Percentiles rank a stretch among this genome's conserved stretches.
Conservation (phyloP, 92 coral and sea anemone species). For the Paramuricea clavata region DNA sequence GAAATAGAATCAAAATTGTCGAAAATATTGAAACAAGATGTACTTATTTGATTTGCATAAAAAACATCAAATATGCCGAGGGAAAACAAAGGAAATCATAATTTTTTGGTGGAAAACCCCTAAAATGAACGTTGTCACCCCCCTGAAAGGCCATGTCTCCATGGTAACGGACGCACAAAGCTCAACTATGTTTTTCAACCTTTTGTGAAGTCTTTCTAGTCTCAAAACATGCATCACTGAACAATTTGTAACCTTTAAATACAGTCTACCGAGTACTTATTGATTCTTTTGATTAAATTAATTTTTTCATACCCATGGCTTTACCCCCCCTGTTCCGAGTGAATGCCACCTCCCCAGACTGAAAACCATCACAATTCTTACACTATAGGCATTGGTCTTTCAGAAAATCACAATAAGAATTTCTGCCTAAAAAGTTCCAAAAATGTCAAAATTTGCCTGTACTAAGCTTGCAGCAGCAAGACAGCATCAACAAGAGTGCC, state of each 20-base stretch:
- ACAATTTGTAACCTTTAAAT: neutral
- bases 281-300: neutral
- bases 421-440: conserved; percentile 7
- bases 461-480: too few relatives aligned
- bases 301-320: neutral
- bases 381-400: conserved; percentile 3
- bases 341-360: conserved; percentile 23
- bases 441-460: conserved; percentile 1
- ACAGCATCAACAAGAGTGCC: too few relatives aligned
- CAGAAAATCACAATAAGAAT: conserved; percentile 8
- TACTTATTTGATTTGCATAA: neutral
- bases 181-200: neutral
- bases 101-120: too few relatives aligned
- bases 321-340: conserved; percentile 5
- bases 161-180: neutral
- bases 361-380: conserved; percentile 12
- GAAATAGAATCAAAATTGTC: neutral
- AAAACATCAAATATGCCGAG: neutral
- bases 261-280: neutral
- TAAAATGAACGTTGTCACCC: neutral
- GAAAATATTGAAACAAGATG: neutral
- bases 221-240: neutral
- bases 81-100: neutral
- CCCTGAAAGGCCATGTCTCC: too few relatives aligned
- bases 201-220: neutral